Evolutionary conservation across 2,797 vertebrate species (phyloP), one percentile per base, ranked within the genome.

Genomic region (Poeciliopsis presidionis): DNA sequence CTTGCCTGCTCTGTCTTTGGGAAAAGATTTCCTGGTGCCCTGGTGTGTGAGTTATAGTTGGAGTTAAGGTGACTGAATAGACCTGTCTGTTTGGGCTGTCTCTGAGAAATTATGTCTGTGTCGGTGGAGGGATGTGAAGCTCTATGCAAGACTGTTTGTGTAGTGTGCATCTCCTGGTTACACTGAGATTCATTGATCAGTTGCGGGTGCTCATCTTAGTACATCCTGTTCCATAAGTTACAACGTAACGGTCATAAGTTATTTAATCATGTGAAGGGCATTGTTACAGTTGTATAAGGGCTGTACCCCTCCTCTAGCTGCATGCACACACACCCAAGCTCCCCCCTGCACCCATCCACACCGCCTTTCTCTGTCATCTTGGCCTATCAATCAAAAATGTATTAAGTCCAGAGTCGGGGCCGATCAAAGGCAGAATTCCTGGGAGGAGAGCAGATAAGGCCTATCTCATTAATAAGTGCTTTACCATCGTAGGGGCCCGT

Each of bases 361-460:
- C 92, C 90, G 94, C 95, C 95, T 94, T 90, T 95, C 95, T 92
- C 95, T 95, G 97, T 97, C 95, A 95, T 95, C 95, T 95, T 91
- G 77, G 94, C 94, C 97, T 97, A 98, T 99, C 97, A 98, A 97
- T 97, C 96, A 97, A 97, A 98, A 98, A 96, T 97, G 96, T 97
- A 98, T 98, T 97, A 98, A 98, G 96, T 97, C 96, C 94, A 94
- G 96, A 97, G 96, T 96, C 95, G 95, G 95, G 95, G 96, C 96
- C 96, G 96, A 98, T 97, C 97, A 97, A 97, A 97, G 97, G 96
- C 96, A 97, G 90, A 88, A 97, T 98, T 97, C 97, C 96, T 97
- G 91, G 95, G 96, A 97, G 97, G 95, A 96, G 97, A 95, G 93
- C 94, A 97, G 98, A 99, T 99, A 99, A 99, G 97, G 90, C 96